Evolutionary conservation across 2,797 vertebrate genomes (phyloP).

Genomic region (Clamator glandarius): DNA sequence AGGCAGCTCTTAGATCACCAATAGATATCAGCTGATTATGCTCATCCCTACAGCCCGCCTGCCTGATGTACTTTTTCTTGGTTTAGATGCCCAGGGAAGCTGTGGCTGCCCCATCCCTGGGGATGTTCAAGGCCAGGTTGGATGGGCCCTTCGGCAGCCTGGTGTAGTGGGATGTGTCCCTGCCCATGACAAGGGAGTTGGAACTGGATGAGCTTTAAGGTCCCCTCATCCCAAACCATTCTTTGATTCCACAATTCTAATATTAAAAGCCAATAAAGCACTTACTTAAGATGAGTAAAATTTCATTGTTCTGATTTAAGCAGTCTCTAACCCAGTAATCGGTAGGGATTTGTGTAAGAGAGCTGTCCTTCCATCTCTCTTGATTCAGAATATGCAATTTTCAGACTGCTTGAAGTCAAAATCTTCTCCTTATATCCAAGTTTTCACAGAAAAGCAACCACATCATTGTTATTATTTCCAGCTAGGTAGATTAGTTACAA

Average conservation of each 20-base stretch:
- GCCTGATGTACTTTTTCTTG: neutral
- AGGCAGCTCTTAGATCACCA: neutral
- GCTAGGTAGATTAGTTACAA: neutral
- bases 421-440: neutral
- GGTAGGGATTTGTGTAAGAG: rapidly evolving
- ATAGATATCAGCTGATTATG: neutral
- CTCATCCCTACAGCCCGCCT: neutral
- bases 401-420: neutral
- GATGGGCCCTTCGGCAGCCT: too few relatives aligned
- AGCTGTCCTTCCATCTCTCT: neutral
- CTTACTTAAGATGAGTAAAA: neutral
- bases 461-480: neutral
- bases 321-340: neutral
- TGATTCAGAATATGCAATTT: neutral
- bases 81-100: neutral
- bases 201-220: too few relatives aligned
- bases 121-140: too few relatives aligned
- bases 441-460: neutral
- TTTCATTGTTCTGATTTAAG: neutral
- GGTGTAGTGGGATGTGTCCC: too few relatives aligned
- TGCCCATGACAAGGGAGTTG: too few relatives aligned
- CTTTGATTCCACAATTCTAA: neutral
- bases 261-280: neutral
- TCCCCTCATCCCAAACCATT: too few relatives aligned
- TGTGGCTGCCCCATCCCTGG: too few relatives aligned